Percentiles rank a stretch among this genome's conserved stretches.
phyloP scores from a whole-genome alignment of 1,140 invertebrate genomes.

The Epicauta chinensis region DNA sequence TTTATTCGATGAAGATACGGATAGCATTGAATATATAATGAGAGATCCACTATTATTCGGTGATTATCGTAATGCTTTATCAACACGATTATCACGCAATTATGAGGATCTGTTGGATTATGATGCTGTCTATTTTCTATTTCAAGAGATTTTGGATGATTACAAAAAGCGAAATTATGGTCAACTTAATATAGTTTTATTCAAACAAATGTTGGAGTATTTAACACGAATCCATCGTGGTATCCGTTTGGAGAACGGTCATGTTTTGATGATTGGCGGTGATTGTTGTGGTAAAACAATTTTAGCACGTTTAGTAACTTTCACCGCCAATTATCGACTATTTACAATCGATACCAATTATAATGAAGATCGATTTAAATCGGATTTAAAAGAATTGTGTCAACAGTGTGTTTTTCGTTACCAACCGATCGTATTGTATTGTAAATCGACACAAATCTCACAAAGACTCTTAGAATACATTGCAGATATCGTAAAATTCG shows the following conservation, averaged over 20 bases:
- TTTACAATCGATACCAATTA: constrained; percentile 79
- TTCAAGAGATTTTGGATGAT: constrained; percentile 82
- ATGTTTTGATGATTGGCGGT: constrained; percentile 77
- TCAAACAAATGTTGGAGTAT: constrained; percentile 86
- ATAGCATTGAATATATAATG: constrained; percentile 60
- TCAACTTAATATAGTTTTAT: constrained; percentile 75
- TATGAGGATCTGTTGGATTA: constrained; percentile 90
- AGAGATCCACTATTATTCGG: constrained; percentile 80
- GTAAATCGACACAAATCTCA: constrained; percentile 74
- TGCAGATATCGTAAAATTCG: constrained; percentile 84
- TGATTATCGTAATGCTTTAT: constrained; percentile 71
- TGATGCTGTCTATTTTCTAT: constrained; percentile 74
- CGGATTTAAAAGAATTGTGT: constrained; percentile 78
- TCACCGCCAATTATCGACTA: constrained; percentile 69
- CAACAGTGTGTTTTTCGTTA: constrained; percentile 68
- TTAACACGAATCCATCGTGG: constrained; percentile 77
- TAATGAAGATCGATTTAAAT: constrained; percentile 72
- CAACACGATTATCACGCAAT: constrained; percentile 66
- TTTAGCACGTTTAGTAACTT: constrained; percentile 63
- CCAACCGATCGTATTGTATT: constrained; percentile 75
- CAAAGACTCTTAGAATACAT: constrained; percentile 84
- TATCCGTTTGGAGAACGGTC: constrained; percentile 74
- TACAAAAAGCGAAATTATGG: constrained; percentile 63
- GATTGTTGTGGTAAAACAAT: constrained; percentile 80
- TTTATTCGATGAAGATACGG: constrained; percentile 27